Base-by-base conservation (phyloP, 2,797 vertebrate genomes). In the Orestias chungarensis region DNA sequence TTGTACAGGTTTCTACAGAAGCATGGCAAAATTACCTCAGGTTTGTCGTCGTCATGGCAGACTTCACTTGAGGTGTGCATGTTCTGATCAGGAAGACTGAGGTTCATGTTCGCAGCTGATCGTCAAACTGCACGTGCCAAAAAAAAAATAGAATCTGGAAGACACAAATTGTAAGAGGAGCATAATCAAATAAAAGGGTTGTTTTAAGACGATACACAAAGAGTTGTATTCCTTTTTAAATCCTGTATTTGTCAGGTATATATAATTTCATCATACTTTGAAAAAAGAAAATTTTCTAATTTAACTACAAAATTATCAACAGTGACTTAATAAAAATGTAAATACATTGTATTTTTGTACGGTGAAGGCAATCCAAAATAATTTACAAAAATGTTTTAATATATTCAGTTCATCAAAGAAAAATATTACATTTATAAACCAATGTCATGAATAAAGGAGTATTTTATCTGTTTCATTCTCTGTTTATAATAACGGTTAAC, bases 1-100 rank as follows among this genome's bases (percentile, higher is more conserved):
- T 95, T 90, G 0, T 92, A 94, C 75, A 90, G 79, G 74, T 86
- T 93, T 77, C 91, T 92, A 76, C 91, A 93, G 83, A 95, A 95
- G 83, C 87, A 93, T 42, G 93, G 91, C 49, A 94, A 61, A 88
- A 93, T 88, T 70, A 93, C 79, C 54, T 94, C 92, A 1, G 79
- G 64, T 77, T 95, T 94, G 78, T 93, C 87, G 3, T 90, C 91
- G 29, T 94, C 94, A 15, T 84, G 43, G 20, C 93, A 91, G 81
- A 88, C 82, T 73, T 94, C 92, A 50, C 78, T 82, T 2, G 86
- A 83, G 76, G 15, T 68, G 76, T 92, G 91, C 89, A 90, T 89
- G 75, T 67, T 94, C 82, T 94, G 93, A 46, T 94, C 93, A 3
- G 93, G 71, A 64, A 93, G 89, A 71, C 91, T 94, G 79, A 94